Evolutionary conservation across 2,888 invertebrate genomes (phyloP).

Genomic region (Zele albiditarsus): DNA sequence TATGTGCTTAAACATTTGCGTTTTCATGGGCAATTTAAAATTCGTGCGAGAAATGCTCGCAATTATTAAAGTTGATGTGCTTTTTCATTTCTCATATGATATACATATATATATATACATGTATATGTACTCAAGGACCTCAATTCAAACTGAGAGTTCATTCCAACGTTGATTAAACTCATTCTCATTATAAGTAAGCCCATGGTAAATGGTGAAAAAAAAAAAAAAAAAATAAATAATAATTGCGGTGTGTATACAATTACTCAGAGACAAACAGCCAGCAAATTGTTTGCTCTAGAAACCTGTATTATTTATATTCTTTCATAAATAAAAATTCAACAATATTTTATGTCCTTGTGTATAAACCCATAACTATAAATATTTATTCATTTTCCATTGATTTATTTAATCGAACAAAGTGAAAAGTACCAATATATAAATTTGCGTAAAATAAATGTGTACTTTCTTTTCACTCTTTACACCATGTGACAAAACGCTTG

Average conservation of each 20-base stretch:
- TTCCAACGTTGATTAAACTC: slow-evolving; percentile 26
- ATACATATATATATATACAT: not conserved
- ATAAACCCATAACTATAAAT: slow-evolving; percentile 4
- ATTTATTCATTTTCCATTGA: slow-evolving; percentile 1
- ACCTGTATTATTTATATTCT: slow-evolving; percentile 4
- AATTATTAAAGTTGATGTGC: slow-evolving; percentile 18
- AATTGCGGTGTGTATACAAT: slow-evolving; percentile 31
- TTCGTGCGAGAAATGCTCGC: slow-evolving; percentile 8
- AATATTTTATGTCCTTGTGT: not conserved
- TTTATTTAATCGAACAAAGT: slow-evolving; percentile 1
- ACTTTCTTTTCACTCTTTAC: slow-evolving; percentile 32
- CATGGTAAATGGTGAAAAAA: not conserved
- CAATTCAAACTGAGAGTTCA: slow-evolving; percentile 18
- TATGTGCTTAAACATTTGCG: not conserved
- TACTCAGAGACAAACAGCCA: slow-evolving; percentile 39
- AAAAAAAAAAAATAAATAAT: slow-evolving; percentile 33
- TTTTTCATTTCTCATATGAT: not conserved
- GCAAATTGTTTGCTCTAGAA: slow-evolving; percentile 24
- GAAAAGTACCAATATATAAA: slow-evolving; percentile 7
- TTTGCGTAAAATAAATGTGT: slow-evolving; percentile 19
- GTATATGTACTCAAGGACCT: not conserved
- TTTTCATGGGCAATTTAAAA: slow-evolving; percentile 22
- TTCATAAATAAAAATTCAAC: not conserved
- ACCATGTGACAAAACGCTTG: slow-evolving; percentile 36
- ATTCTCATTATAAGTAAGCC: not conserved